phyloP scores from a whole-genome alignment of 2,797 vertebrate genomes.

The Spinus pinus region DNA sequence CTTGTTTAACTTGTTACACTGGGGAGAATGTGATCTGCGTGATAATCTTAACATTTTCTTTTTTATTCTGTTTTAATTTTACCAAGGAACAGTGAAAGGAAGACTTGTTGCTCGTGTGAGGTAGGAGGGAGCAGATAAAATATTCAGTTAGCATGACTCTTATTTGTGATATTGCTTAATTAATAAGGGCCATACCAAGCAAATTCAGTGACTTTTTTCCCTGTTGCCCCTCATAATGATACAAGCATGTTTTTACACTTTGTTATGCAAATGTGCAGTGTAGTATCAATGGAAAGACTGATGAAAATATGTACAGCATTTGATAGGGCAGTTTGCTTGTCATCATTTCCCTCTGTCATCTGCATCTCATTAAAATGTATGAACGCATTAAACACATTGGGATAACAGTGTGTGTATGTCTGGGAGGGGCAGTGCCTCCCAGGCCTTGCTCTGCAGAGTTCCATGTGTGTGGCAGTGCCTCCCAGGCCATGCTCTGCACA shows the following conservation, averaged over 20 bases:
- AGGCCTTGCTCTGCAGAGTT: background rate
- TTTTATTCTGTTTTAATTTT: background rate
- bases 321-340: slow-evolving; percentile 18
- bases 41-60: background rate
- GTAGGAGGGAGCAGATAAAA: background rate
- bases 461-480: background rate
- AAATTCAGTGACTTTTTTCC: background rate
- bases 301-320: background rate
- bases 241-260: background rate
- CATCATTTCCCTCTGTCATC: background rate
- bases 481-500: background rate
- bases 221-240: background rate
- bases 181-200: background rate
- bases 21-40: background rate
- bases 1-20: background rate
- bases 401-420: background rate
- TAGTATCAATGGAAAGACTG: background rate
- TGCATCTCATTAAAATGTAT: background rate
- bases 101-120: background rate
- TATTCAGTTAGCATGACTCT: background rate
- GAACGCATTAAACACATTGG: background rate
- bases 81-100: background rate
- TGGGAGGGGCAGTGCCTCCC: background rate
- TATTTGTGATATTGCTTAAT: background rate
- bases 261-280: background rate